Evolutionary conservation across 2,888 invertebrate species (phyloP).

Genomic region (Calameuta pallipes): DNA sequence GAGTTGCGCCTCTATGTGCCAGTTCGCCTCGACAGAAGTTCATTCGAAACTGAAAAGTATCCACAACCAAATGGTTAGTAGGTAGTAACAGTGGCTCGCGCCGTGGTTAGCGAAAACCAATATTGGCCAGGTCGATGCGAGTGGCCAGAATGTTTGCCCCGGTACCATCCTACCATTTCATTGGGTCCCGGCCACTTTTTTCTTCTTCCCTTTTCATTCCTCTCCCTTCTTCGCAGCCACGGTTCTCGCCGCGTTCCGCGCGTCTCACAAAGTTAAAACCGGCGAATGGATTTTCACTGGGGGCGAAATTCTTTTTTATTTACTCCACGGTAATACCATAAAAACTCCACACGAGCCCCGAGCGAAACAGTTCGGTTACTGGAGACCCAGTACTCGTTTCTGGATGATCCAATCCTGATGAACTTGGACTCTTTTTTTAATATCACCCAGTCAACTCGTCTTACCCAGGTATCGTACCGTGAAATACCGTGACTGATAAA

Average conservation of each 20-base stretch:
- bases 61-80: background rate
- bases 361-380: background rate
- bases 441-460: background rate
- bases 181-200: background rate
- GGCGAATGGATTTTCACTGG: background rate
- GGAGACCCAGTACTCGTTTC: background rate
- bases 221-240: background rate
- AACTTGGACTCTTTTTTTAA: background rate
- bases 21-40: background rate
- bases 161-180: background rate
- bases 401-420: background rate
- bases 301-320: background rate
- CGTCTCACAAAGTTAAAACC: background rate
- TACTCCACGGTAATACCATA: background rate
- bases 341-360: background rate
- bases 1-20: background rate
- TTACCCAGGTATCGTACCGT: background rate
- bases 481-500: background rate
- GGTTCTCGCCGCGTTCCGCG: too few relatives aligned
- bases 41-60: background rate
- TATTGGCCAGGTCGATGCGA: background rate
- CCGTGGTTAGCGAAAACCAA: background rate
- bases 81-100: background rate
- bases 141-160: background rate
- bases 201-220: background rate